A percentile compares a stretch with the other conserved stretches of the same genome.
These are phyloP conservation scores for Alfaro cultratus DNA, from an alignment of 2,797 vertebrate species.

Conservation along the genomic window DNA sequence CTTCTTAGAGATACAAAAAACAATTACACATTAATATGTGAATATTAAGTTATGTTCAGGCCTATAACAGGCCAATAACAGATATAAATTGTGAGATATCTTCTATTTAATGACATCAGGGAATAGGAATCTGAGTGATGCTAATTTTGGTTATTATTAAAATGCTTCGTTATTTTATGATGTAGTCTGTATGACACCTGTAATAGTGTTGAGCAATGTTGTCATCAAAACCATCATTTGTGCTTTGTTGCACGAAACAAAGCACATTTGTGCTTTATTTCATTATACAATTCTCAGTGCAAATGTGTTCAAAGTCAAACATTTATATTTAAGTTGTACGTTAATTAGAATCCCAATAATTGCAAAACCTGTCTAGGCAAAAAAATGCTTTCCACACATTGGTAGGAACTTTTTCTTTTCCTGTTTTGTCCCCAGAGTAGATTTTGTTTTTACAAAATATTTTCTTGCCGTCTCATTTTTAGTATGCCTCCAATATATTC, in stretches of 20 bases:
- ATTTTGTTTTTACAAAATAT: slow-evolving; percentile 30
- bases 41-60: not conserved
- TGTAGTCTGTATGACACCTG: not conserved
- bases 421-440: slow-evolving; percentile 25
- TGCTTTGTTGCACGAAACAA: not conserved
- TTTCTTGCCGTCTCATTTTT: slow-evolving; percentile 42
- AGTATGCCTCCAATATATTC: slow-evolving; percentile 33
- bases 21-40: not conserved
- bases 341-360: not conserved
- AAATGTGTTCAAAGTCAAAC: not conserved
- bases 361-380: not conserved
- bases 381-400: slow-evolving; percentile 8
- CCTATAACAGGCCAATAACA: not conserved
- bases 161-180: not conserved
- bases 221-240: not conserved
- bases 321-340: not conserved
- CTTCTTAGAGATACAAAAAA: not conserved
- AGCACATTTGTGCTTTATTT: not conserved
- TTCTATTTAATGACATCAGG: not conserved
- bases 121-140: not conserved
- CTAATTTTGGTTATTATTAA: not conserved
- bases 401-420: slow-evolving; percentile 31
- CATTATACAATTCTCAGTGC: not conserved
- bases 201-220: not conserved
- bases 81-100: not conserved